Evolutionary conservation across 2,113 vertebrate genomes (phyloP).

Genomic region (Scomber colias): DNA sequence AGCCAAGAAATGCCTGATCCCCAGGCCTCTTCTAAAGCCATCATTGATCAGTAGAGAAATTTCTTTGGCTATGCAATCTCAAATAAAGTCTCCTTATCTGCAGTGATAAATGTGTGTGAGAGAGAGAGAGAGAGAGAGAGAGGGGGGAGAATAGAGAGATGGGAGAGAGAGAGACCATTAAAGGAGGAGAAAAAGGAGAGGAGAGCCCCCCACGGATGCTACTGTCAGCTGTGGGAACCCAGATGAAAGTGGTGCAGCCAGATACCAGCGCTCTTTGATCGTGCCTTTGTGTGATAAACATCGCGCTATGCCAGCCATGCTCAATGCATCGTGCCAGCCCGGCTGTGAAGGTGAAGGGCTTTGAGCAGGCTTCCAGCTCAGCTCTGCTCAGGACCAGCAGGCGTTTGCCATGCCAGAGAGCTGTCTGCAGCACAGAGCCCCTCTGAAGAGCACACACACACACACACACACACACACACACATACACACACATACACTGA

Average conservation of each 20-base stretch:
- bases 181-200: slow-evolving; percentile 68
- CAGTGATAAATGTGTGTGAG: slow-evolving; percentile 65
- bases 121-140: slow-evolving; percentile 35
- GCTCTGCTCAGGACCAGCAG: slow-evolving; percentile 72
- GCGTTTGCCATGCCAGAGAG: slow-evolving; percentile 72
- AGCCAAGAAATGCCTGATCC: slow-evolving; percentile 46
- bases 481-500: neutral
- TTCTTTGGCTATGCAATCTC: slow-evolving; percentile 63
- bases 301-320: slow-evolving; percentile 79
- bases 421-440: slow-evolving; percentile 54
- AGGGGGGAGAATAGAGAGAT: slow-evolving; percentile 36
- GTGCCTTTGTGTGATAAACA: slow-evolving; percentile 87
- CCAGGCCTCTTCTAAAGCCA: slow-evolving; percentile 60
- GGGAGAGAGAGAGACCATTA: slow-evolving; percentile 67
- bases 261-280: slow-evolving; percentile 85
- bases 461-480: slow-evolving; percentile 9
- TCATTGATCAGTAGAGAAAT: slow-evolving; percentile 67
- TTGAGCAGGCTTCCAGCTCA: slow-evolving; percentile 80
- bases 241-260: slow-evolving; percentile 86
- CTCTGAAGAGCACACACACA: slow-evolving; percentile 28
- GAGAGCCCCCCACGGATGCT: slow-evolving; percentile 80
- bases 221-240: slow-evolving; percentile 85
- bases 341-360: slow-evolving; percentile 83
- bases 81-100: slow-evolving; percentile 71
- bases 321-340: slow-evolving; percentile 68